These are phyloP conservation scores for Lethrus apterus DNA, from an alignment of 1,140 invertebrate species.

Conservation along the genomic window DNA sequence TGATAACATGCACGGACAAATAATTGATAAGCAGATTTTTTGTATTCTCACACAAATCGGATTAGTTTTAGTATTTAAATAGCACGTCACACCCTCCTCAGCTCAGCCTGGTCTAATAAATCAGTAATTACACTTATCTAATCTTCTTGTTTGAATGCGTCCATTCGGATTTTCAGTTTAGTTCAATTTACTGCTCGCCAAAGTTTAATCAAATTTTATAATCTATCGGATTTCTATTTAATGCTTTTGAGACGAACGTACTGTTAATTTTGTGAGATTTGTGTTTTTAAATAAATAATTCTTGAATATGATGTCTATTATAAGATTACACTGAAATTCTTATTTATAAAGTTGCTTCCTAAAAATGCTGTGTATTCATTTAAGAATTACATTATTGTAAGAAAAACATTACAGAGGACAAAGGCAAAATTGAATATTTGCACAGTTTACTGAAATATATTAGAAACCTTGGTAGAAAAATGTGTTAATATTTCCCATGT, in stretches of 20 bases:
- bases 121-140: slow-evolving; percentile 37
- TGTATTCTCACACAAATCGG: slow-evolving; percentile 19
- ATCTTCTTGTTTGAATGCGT: slow-evolving; percentile 36
- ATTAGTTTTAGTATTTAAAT: slow-evolving; percentile 24
- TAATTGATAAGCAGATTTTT: slow-evolving; percentile 21
- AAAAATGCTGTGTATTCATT: no score
- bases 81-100: slow-evolving; percentile 30
- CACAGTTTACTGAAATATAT: no score
- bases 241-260: background rate
- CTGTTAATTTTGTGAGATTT: background rate
- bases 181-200: slow-evolving; percentile 27
- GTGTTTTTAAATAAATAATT: no score
- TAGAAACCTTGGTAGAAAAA: no score
- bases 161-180: slow-evolving; percentile 30
- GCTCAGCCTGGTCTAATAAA: slow-evolving; percentile 29
- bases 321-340: no score
- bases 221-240: slow-evolving; percentile 27
- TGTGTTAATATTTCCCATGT: slow-evolving; percentile 7
- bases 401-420: no score
- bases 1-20: no score
- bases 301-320: no score
- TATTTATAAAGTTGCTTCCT: no score
- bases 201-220: slow-evolving; percentile 29
- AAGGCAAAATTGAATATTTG: no score
- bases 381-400: no score